Percentiles rank a stretch among this genome's conserved stretches.
Conservation (phyloP, 2,113 vertebrate genomes). For the Pitta sordida region DNA sequence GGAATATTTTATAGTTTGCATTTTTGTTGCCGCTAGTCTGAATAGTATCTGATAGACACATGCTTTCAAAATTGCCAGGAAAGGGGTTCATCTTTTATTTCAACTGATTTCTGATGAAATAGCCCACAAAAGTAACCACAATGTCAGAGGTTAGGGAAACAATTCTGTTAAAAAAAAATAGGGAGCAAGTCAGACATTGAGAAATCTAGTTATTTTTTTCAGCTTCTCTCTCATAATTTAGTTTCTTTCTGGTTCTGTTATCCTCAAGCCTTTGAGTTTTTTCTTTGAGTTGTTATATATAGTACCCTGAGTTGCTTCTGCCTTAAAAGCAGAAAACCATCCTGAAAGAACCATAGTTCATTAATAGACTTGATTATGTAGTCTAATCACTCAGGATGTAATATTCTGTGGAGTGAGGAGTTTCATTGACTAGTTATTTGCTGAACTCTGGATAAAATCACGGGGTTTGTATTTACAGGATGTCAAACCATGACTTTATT, state of each 20-base stretch:
- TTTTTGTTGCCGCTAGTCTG: neutral
- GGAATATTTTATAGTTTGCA: neutral
- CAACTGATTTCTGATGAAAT: neutral
- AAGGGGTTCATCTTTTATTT: constrained; percentile 4
- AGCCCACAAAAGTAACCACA: neutral
- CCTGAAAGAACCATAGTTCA: neutral
- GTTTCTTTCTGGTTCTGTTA: neutral
- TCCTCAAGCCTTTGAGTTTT: neutral
- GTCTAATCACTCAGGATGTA: neutral
- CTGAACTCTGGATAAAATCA: neutral
- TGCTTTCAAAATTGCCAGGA: neutral
- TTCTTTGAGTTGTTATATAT: neutral
- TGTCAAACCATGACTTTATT: neutral
- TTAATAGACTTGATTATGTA: neutral
- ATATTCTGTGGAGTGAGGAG: neutral
- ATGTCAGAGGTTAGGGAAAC: neutral
- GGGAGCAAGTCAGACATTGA: neutral
- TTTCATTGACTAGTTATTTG: neutral
- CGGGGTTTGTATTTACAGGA: neutral
- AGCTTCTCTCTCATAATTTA: neutral
- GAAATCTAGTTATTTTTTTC: neutral
- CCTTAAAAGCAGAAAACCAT: neutral
- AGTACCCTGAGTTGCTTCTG: neutral
- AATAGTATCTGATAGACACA: neutral
- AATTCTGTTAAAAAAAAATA: neutral